These are phyloP conservation scores for Ophion ellenae DNA, from an alignment of 2,888 invertebrate species.

Conservation along the genomic window DNA sequence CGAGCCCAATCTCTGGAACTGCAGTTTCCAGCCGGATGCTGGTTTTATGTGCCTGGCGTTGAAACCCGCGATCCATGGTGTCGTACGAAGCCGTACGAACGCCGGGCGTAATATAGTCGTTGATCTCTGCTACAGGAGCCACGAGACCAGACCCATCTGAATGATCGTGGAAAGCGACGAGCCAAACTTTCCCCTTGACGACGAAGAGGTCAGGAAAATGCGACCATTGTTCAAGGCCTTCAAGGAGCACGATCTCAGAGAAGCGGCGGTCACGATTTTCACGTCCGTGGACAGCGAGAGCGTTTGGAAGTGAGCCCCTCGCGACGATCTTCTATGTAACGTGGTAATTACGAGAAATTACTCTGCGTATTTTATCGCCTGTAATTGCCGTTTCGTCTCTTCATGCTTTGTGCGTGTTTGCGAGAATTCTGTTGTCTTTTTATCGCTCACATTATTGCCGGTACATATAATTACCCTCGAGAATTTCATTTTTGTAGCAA, in stretches of 20 bases:
- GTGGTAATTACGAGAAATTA: not conserved
- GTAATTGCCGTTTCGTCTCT: not conserved
- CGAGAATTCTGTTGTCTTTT: too few relatives aligned
- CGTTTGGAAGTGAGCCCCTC: not conserved
- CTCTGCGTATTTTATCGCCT: not conserved
- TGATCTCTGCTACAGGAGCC: conserved; percentile 59
- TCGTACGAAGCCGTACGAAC: not conserved
- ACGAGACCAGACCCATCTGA: conserved; percentile 56
- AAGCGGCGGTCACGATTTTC: conserved; percentile 20
- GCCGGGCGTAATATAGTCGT: conserved; percentile 40
- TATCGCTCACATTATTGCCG: too few relatives aligned
- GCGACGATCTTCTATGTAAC: not conserved
- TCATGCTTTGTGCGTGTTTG: too few relatives aligned
- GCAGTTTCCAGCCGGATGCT: conserved; percentile 39
- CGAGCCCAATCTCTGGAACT: conserved; percentile 14
- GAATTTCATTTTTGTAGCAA: too few relatives aligned
- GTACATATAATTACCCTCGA: too few relatives aligned
- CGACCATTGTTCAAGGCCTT: conserved; percentile 62
- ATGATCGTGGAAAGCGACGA: conserved; percentile 47
- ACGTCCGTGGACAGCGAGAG: conserved; percentile 4
- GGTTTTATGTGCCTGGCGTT: conserved; percentile 58
- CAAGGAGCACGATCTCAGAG: conserved; percentile 37
- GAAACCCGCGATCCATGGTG: conserved; percentile 43
- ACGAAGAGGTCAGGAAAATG: not conserved
- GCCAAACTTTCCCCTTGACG: not conserved